Percentiles rank a stretch among this genome's conserved stretches.
Conservation (phyloP, 2,797 vertebrate species). For the Bradypodion pumilum region DNA sequence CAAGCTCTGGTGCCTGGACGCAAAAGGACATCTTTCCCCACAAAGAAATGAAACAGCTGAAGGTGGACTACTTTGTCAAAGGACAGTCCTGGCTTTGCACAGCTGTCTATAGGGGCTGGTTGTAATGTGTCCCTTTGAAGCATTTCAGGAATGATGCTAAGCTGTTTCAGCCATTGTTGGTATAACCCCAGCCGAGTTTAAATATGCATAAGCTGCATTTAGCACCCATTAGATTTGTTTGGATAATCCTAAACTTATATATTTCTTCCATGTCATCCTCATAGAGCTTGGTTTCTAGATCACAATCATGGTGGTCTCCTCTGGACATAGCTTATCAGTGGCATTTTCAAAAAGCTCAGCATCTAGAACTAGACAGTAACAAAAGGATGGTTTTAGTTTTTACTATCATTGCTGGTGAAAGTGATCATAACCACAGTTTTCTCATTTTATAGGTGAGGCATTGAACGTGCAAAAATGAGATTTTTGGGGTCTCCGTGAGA, state of each 20-base stretch:
- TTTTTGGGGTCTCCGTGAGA: not conserved
- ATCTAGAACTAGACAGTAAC: too few species aligned
- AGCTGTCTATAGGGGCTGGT: conserved; percentile 40
- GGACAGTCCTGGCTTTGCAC: conserved; percentile 34
- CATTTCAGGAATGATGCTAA: conserved; percentile 69
- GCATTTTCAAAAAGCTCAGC: too few species aligned
- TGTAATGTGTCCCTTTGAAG: conserved; percentile 44
- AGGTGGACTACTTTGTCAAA: conserved; percentile 11
- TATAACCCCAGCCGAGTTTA: conserved; percentile 64
- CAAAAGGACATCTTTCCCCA: too few species aligned
- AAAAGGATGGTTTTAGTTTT: not conserved
- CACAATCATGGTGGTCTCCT: too few species aligned
- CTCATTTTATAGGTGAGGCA: not conserved
- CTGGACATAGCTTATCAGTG: not conserved
- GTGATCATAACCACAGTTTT: not conserved
- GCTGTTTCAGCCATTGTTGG: conserved; percentile 46
- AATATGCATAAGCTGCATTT: conserved; percentile 65
- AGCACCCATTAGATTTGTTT: conserved; percentile 59
- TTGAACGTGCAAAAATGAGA: not conserved
- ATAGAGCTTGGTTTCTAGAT: too few species aligned
- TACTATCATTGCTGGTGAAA: not conserved
- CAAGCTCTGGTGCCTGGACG: too few species aligned
- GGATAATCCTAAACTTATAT: conserved; percentile 49
- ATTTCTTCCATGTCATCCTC: not conserved
- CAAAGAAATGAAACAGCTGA: not conserved